A percentile compares a stretch with the other conserved stretches of the same genome.
phyloP scores from a whole-genome alignment of 1,140 invertebrate species.

The Dolichoris vasculosae region DNA sequence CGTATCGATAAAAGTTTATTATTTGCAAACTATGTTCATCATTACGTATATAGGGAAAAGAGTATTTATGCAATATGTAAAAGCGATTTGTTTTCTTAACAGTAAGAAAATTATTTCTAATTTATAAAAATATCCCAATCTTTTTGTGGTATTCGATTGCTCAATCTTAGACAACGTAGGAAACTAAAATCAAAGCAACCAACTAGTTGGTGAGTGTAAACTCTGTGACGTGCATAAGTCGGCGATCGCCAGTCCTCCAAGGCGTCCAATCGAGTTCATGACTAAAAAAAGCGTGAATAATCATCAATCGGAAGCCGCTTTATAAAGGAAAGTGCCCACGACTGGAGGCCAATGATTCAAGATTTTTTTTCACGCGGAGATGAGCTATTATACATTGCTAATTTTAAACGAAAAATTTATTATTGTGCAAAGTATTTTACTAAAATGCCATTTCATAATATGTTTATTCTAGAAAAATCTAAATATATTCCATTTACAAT shows the following conservation, averaged over 20 bases:
- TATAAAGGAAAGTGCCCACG: constrained; percentile 23
- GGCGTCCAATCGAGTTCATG: constrained; percentile 21
- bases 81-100: constrained; percentile 25
- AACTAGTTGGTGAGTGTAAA: background rate
- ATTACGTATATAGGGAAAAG: background rate
- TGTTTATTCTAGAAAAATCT: no score
- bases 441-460: no score
- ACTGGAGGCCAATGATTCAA: background rate
- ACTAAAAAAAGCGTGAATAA: constrained; percentile 35
- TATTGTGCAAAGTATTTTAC: background rate
- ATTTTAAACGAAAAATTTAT: background rate
- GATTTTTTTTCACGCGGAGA: background rate
- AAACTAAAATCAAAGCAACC: background rate
- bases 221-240: background rate
- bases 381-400: background rate
- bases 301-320: constrained; percentile 26
- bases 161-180: background rate
- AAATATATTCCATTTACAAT: background rate
- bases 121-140: constrained; percentile 4
- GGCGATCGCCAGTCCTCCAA: background rate
- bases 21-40: background rate
- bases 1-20: no score
- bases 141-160: constrained; percentile 19
- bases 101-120: constrained; percentile 31
- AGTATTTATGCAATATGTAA: constrained; percentile 30